phyloP scores from a whole-genome alignment of 1,140 invertebrate species.

The Drosophila auraria region DNA sequence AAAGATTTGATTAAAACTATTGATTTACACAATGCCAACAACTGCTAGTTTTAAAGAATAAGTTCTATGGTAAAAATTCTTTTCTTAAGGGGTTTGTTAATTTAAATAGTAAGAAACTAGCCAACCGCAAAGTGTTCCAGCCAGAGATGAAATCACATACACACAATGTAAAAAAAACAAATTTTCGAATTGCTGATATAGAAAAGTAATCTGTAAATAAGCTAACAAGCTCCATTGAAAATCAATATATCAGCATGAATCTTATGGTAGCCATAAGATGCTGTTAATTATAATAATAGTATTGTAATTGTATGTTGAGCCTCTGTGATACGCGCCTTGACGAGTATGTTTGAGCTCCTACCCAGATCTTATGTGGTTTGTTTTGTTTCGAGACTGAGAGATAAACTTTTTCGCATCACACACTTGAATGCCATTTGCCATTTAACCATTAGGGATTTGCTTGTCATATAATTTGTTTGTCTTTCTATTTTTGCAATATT shows the following conservation, averaged over 20 bases:
- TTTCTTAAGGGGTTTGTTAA: conserved; percentile 36
- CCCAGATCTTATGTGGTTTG: conserved; percentile 23
- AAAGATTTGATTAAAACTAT: conserved; percentile 46
- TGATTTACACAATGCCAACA: conserved; percentile 21
- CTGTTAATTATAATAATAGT: conserved; percentile 14
- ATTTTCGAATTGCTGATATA: not conserved
- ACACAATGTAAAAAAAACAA: not conserved
- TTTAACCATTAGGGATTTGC: conserved; percentile 24
- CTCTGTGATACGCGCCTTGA: conserved; percentile 48
- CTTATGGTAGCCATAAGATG: conserved; percentile 33
- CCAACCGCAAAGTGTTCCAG: conserved; percentile 57
- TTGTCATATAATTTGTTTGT: conserved; percentile 22
- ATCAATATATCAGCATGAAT: conserved; percentile 15
- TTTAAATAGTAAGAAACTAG: conserved; percentile 43
- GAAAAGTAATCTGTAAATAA: conserved; percentile 15
- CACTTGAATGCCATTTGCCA: conserved; percentile 34
- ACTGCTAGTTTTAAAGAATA: not conserved
- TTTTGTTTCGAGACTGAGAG: conserved; percentile 24
- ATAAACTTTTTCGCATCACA: conserved; percentile 25
- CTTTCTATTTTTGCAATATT: conserved; percentile 65
- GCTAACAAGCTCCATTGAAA: not conserved
- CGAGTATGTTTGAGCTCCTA: conserved; percentile 1
- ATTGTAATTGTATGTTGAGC: conserved; percentile 21
- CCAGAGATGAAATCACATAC: conserved; percentile 10
- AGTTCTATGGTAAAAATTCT: not conserved